Base-by-base conservation (phyloP, 2,113 vertebrate species). In the Protobothrops flavoviridis region DNA sequence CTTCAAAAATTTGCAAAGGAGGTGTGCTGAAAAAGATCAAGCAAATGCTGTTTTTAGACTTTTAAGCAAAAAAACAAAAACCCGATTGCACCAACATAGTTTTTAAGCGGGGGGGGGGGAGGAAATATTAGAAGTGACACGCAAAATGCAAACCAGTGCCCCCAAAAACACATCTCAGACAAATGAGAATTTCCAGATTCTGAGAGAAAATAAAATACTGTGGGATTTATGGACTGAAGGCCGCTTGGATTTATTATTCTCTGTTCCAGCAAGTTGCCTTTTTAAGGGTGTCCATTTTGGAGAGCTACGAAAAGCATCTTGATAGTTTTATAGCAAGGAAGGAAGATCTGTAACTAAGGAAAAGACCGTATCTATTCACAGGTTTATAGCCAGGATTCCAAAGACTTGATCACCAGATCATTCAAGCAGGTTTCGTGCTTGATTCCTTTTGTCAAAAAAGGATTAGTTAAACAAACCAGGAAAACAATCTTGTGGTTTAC, bases 281-380 rank as follows among this genome's bases (percentile, higher is more conserved):
- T 95, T 96, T 94, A 93, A 92, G 92, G 95, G 95, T 86, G 92
- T 93, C 95, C 94, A 93, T 88, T 95, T 96, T 93, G 93, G 94
- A 94, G 95, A 96, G 95, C 87, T 94, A 69, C 88, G 52, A 93
- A 95, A 92, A 0, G 55, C 39, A 95, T 91, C 13, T 33, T 92
- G 81, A 88, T 57, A 92, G 94, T 26, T 93, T 94, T 93, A 39
- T 85, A 29, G 24, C 7, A 24, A 26, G 45, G 29, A 12, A 86
- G 43, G 39, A 24, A 86, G 48, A 23, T 48, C 10, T 86, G 13
- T 7, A 74, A 74, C n/a, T 74, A 39, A 20, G n/a, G 69, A 74
- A 39, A 74, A 17, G 5, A 17, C 20, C 2, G n/a, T 33, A 74
- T 56, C 69, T 5, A 39, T 39, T 39, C 15, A 74, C 69, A 74